These are phyloP conservation scores for Styela clava DNA, from an alignment of 23 tunicate species.

Conservation along the genomic window DNA sequence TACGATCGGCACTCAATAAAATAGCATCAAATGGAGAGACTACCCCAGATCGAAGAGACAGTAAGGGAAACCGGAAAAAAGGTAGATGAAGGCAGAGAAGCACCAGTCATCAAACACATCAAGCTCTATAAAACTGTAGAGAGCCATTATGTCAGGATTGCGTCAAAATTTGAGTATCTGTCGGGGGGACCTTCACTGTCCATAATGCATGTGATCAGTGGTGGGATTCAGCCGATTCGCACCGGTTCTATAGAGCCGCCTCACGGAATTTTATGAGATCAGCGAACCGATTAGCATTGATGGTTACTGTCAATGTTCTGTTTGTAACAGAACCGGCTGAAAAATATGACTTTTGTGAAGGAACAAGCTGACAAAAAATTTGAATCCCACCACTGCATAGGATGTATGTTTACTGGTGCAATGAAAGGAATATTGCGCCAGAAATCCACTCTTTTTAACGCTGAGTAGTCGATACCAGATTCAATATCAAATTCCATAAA, in stretches of 20 bases:
- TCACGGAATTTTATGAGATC: no score
- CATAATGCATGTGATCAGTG: no score
- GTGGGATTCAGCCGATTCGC: no score
- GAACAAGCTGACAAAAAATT: no score
- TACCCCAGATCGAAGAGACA: background rate
- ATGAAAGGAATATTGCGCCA: background rate
- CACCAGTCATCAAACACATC: background rate
- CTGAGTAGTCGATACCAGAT: background rate
- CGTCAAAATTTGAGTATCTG: no score
- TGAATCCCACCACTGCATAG: no score
- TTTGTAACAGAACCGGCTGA: no score
- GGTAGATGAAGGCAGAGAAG: background rate
- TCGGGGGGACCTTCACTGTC: background rate
- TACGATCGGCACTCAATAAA: background rate
- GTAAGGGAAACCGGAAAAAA: background rate
- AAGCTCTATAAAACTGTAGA: conserved; percentile 1
- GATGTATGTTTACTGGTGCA: conserved; percentile 9
- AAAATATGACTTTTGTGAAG: no score
- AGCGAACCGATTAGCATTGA: no score
- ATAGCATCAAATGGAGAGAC: background rate
- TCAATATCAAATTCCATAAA: background rate
- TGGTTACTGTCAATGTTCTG: no score
- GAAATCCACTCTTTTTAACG: background rate
- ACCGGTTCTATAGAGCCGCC: no score
- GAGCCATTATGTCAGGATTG: conserved; percentile 3